These are phyloP conservation scores for Atopsyche davidsoni DNA, from an alignment of 1,140 invertebrate species.

Conservation along the genomic window DNA sequence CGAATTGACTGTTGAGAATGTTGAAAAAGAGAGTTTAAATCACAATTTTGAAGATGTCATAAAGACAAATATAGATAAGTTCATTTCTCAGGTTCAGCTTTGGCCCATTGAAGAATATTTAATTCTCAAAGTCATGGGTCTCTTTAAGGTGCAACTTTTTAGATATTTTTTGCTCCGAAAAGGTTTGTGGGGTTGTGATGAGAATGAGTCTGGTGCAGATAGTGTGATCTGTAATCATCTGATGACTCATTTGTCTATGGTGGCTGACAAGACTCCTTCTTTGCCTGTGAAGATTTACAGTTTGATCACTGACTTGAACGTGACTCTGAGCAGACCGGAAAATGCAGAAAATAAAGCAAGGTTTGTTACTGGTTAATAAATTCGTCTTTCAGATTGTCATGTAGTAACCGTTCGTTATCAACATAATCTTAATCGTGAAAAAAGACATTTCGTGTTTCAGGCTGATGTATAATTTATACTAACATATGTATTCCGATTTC, in stretches of 20 bases:
- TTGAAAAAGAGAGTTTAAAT: background rate
- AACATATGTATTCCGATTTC: too few species aligned
- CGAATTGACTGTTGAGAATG: background rate
- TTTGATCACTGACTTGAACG: conserved; percentile 6
- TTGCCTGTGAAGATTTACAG: conserved; percentile 14
- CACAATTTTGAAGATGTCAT: conserved; percentile 27
- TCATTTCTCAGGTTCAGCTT: conserved; percentile 32
- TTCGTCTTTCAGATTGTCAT: too few species aligned
- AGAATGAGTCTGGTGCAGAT: background rate
- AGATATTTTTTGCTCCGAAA: too few species aligned
- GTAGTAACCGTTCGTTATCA: too few species aligned
- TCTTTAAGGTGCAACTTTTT: conserved; percentile 33
- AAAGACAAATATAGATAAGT: conserved; percentile 14
- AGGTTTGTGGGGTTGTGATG: too few species aligned
- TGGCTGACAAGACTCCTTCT: conserved; percentile 5
- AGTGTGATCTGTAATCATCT: conserved; percentile 6
- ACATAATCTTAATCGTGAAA: too few species aligned
- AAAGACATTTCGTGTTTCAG: too few species aligned
- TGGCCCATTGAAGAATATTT: conserved; percentile 40
- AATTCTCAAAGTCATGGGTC: conserved; percentile 36
- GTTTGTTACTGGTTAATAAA: too few species aligned
- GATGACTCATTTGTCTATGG: conserved; percentile 11
- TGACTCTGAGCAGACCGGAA: conserved; percentile 1
- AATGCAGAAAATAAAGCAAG: conserved; percentile 6
- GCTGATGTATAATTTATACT: too few species aligned